Conservation (phyloP, 64 coral and sea anemone genomes). For the Hydrozoanthus tunicans region DNA sequence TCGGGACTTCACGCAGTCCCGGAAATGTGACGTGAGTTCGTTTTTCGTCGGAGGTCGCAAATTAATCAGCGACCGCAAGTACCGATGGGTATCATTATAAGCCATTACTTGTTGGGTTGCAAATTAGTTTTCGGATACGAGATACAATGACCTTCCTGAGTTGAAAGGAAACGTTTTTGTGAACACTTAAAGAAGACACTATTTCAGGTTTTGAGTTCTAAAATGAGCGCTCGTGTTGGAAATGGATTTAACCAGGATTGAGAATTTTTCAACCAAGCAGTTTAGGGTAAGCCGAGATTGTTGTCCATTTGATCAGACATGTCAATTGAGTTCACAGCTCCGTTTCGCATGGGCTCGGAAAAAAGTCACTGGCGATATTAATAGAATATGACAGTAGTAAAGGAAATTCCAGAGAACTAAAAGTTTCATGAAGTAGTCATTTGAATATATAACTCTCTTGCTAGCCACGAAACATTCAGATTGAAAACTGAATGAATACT, state of each 20-base stretch:
- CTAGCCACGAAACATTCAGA: too few relatives aligned
- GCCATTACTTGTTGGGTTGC: background rate
- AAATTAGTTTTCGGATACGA: background rate
- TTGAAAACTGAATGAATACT: too few relatives aligned
- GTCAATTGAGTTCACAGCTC: background rate
- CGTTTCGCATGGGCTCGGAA: background rate
- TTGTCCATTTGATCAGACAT: slow-evolving; percentile 12
- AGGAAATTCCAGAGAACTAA: background rate
- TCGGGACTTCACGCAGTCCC: background rate
- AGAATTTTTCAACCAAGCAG: background rate
- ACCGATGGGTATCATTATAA: background rate
- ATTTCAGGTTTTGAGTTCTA: background rate
- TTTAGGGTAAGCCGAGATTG: background rate
- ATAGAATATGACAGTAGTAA: background rate
- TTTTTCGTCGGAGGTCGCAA: background rate
- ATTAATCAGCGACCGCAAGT: background rate
- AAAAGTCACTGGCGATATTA: background rate
- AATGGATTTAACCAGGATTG: background rate
- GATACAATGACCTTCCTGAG: too few relatives aligned
- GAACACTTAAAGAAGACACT: too few relatives aligned
- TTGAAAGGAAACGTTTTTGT: too few relatives aligned
- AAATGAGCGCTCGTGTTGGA: background rate
- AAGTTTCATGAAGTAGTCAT: background rate
- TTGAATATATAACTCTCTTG: background rate
- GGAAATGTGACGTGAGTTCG: slow-evolving; percentile 8